These are phyloP conservation scores for Bubo blakistoni DNA, from an alignment of 2,113 vertebrate genomes.

Conservation along the genomic window DNA sequence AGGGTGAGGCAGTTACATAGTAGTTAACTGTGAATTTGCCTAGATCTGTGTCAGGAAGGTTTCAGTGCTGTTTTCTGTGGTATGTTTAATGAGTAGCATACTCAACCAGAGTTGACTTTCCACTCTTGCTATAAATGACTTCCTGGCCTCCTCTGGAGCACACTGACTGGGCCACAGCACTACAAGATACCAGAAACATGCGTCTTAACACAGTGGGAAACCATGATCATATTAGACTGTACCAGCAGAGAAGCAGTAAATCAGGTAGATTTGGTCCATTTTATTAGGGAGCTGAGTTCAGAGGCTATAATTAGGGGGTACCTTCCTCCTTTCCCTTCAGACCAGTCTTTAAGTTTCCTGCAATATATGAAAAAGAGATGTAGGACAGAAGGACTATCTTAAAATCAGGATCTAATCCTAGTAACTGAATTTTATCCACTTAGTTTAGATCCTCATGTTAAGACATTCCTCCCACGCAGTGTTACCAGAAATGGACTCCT, in stretches of 20 bases:
- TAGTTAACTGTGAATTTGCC: background rate
- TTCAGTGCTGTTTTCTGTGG: background rate
- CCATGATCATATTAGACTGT: background rate
- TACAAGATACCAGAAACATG: background rate
- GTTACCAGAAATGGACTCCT: background rate
- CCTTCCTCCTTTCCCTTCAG: background rate
- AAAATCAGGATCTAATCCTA: background rate
- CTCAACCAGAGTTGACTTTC: background rate
- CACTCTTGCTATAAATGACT: background rate
- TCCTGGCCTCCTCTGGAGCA: background rate
- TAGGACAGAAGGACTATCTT: background rate
- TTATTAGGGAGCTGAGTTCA: background rate
- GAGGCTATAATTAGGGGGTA: background rate
- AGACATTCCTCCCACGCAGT: background rate
- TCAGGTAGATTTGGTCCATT: background rate
- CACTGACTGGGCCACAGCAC: background rate
- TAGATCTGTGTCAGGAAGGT: background rate
- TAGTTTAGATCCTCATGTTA: background rate
- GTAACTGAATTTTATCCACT: background rate
- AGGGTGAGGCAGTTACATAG: background rate
- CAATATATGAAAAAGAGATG: background rate
- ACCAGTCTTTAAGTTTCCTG: background rate
- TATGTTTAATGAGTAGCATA: background rate
- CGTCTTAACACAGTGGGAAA: background rate
- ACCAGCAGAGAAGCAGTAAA: background rate